Base-by-base conservation (phyloP, 1,140 invertebrate species). In the Nomia melanderi region DNA sequence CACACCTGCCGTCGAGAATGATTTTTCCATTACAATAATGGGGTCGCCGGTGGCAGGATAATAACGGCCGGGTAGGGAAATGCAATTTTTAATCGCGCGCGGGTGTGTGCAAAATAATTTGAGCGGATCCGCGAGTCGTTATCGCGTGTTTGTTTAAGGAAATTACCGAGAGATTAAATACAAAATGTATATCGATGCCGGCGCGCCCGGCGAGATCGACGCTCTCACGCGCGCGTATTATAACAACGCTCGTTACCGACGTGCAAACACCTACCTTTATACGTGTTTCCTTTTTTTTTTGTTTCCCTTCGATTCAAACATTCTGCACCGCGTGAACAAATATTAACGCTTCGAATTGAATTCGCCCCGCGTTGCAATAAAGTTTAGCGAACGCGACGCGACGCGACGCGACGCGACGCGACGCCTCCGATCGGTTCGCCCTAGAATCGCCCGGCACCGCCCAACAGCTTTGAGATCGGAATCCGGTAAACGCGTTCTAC, bases 21-120 rank as follows among this genome's bases (percentile, higher is more conserved):
- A 83, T 83, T 83, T 83, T 83, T 83, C 81, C 81, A 83, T 82
- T 83, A 83, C 79, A 83, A 81, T 71, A 80, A 64, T 65, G 62
- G 53, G 76, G 63, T 74, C 50, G 67, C 23, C 56, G 53, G 41
- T 31, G 50, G 6, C 39, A 31, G 70, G 80, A 82, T 83, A 82
- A 79, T 54, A 33, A 82, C 60, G 36, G n/a, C 31, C 25, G 41
- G 14, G 80, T n/a, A 44, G 36, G 20, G 69, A 56, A 63, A 78
- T 74, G 79, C 79, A 78, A 82, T 83, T 83, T 83, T 83, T 83
- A 83, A 83, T 83, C 80, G 80, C 75, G 50, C 44, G 36, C 53
- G 79, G 50, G 39, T 53, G 76, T 76, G 77, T 66, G 62, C 72
- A 50, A 82, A 82, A 83, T 82, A 83, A 83, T 82, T 82, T 69